These are phyloP conservation scores for Tigriopus californicus DNA, from an alignment of 2,888 invertebrate species.

Conservation along the genomic window DNA sequence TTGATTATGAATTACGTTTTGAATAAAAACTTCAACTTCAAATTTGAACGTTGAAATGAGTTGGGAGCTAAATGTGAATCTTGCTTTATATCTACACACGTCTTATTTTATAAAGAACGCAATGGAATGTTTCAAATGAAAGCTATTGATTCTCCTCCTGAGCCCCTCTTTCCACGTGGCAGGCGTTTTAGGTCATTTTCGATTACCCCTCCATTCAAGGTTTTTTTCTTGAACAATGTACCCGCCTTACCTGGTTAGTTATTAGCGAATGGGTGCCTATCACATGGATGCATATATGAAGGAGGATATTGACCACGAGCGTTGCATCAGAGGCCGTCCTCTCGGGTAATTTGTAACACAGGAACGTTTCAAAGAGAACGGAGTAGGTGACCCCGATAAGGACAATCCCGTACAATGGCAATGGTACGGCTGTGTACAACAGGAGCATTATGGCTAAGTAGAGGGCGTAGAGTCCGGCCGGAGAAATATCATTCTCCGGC, in stretches of 20 bases:
- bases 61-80: too few relatives aligned
- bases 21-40: too few relatives aligned
- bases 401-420: constrained; percentile 69
- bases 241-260: constrained; percentile 53
- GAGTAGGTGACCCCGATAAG: constrained; percentile 61
- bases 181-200: too few relatives aligned
- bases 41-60: too few relatives aligned
- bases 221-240: too few relatives aligned
- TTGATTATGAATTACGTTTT: too few relatives aligned
- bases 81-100: too few relatives aligned
- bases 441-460: constrained; percentile 71
- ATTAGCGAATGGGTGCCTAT: constrained; percentile 81
- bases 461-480: constrained; percentile 60
- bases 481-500: constrained; percentile 42
- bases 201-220: too few relatives aligned
- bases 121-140: too few relatives aligned
- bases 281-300: constrained; percentile 73
- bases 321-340: background rate
- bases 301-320: constrained; percentile 42
- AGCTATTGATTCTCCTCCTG: too few relatives aligned
- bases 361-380: constrained; percentile 59
- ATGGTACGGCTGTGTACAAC: constrained; percentile 78
- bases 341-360: constrained; percentile 22
- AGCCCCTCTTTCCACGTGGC: too few relatives aligned
- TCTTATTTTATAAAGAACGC: too few relatives aligned